Conservation (phyloP, 2,113 vertebrate genomes). For the Cercopithecus mona region DNA sequence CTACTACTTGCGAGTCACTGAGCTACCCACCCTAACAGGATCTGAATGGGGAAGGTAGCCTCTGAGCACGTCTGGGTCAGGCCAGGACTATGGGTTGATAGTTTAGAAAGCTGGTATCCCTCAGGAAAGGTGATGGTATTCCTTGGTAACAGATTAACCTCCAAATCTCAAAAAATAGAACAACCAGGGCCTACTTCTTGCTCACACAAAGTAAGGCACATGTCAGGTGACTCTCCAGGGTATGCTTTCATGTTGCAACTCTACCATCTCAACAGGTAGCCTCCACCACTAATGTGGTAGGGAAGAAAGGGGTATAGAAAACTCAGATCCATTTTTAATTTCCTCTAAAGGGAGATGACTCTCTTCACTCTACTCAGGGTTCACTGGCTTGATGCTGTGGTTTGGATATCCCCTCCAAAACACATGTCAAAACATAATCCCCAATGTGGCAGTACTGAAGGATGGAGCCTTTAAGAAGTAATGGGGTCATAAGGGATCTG, state of each 20-base stretch:
- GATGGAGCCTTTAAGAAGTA: background rate
- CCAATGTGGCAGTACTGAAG: background rate
- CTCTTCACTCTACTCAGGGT: background rate
- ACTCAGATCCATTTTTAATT: background rate
- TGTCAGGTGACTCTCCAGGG: background rate
- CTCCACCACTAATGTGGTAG: accelerated
- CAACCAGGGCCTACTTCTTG: background rate
- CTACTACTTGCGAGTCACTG: background rate
- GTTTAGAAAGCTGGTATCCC: background rate
- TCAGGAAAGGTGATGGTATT: background rate
- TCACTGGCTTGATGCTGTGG: background rate
- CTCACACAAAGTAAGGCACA: background rate
- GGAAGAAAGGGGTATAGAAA: background rate
- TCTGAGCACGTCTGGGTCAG: background rate
- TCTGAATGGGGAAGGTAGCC: background rate
- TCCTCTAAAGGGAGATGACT: background rate
- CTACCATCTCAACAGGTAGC: background rate
- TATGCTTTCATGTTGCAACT: no score
- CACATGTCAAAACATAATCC: background rate
- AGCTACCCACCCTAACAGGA: background rate
- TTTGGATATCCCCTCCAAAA: background rate
- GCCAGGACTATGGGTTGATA: background rate
- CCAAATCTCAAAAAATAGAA: background rate
- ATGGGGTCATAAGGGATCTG: background rate
- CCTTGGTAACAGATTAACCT: background rate